Percentiles rank a stretch among this genome's conserved stretches.
Evolutionary conservation across 2,888 invertebrate genomes (phyloP).

Genomic region (Drosophila greeni): DNA sequence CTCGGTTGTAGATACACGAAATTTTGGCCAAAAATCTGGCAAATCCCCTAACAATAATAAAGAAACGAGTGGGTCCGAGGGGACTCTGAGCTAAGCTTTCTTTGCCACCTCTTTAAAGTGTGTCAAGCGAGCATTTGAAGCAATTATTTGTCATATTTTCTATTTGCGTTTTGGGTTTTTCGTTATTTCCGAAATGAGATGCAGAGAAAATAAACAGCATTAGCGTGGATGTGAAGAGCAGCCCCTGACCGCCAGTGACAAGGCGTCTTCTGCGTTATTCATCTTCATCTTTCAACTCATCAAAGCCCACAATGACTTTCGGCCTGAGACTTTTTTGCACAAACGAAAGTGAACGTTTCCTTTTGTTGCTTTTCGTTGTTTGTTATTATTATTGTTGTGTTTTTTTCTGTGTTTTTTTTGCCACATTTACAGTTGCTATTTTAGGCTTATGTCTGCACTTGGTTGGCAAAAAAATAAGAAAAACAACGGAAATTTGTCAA

Average conservation of each 20-base stretch:
- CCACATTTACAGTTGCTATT: constrained; percentile 31
- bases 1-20: constrained; percentile 44
- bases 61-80: constrained; percentile 16
- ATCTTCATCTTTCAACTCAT: constrained; percentile 42
- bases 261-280: constrained; percentile 51
- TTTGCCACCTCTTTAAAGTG: constrained; percentile 50
- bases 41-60: constrained; percentile 37
- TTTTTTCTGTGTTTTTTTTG: constrained; percentile 5
- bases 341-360: constrained; percentile 67
- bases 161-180: constrained; percentile 41
- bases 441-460: constrained; percentile 20
- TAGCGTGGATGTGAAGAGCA: constrained; percentile 34
- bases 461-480: constrained; percentile 13
- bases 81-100: constrained; percentile 36
- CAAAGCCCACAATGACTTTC: constrained; percentile 45
- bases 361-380: constrained; percentile 14
- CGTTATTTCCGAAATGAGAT: constrained; percentile 46
- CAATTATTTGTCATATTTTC: constrained; percentile 71
- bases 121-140: constrained; percentile 68
- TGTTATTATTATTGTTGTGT: constrained; percentile 11
- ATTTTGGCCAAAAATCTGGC: constrained; percentile 51
- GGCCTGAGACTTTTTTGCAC: constrained; percentile 51
- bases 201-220: constrained; percentile 67
- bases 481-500: constrained; percentile 38
- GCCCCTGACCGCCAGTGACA: constrained; percentile 51